Percentiles rank a stretch among this genome's conserved stretches.
Conservation (phyloP, 1,140 invertebrate species). For the Mya arenaria region DNA sequence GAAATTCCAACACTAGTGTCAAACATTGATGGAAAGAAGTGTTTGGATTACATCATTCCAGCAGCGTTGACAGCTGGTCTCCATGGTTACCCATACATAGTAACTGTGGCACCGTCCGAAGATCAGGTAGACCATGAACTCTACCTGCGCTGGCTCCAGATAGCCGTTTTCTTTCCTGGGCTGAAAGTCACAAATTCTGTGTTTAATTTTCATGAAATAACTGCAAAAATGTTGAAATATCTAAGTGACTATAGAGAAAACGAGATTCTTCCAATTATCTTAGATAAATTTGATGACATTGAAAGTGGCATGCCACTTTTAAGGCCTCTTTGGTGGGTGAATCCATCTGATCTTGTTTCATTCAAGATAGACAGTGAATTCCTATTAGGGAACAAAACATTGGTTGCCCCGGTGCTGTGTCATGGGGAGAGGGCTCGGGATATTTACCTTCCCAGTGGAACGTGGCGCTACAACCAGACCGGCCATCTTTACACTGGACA, state of each 20-base stretch:
- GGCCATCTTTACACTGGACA: constrained; percentile 7
- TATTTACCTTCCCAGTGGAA: constrained; percentile 84
- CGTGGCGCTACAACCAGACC: constrained; percentile 21
- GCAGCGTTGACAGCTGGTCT: constrained; percentile 90
- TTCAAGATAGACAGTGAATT: constrained; percentile 90
- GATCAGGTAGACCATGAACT: constrained; percentile 87
- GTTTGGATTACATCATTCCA: constrained; percentile 85
- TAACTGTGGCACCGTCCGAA: constrained; percentile 83
- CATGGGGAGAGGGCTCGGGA: constrained; percentile 85
- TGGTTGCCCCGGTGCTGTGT: constrained; percentile 90
- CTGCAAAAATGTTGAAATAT: constrained; percentile 80
- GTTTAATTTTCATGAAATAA: constrained; percentile 92
- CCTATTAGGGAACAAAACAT: constrained; percentile 89
- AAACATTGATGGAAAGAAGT: constrained; percentile 35
- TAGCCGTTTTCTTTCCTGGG: constrained; percentile 90
- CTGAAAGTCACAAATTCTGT: constrained; percentile 71
- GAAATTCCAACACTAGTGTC: constrained; percentile 54
- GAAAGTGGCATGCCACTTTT: constrained; percentile 85
- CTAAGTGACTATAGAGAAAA: constrained; percentile 64
- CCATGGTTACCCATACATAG: constrained; percentile 91
- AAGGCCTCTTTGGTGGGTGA: constrained; percentile 94
- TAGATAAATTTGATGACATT: constrained; percentile 83
- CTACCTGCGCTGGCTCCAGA: constrained; percentile 94
- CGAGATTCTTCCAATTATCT: constrained; percentile 83
- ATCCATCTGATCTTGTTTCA: constrained; percentile 89